Base-by-base conservation (phyloP, 1,140 invertebrate species). In the Drosophila ambigua region DNA sequence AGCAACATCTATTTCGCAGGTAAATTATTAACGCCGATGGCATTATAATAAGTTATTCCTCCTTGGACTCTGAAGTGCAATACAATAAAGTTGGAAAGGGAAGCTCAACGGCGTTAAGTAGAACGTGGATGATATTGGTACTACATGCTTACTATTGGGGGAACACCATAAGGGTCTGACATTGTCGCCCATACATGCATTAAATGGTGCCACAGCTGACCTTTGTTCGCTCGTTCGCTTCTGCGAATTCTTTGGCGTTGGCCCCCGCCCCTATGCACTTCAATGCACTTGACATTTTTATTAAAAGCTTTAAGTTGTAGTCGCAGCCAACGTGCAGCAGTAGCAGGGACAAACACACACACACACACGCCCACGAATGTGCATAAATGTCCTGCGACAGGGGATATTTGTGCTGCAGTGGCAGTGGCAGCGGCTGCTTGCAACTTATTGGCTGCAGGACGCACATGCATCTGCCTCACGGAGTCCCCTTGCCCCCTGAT, bases 221-320 rank as follows among this genome's bases (percentile, higher is more conserved):
- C 72, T 79, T 60, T 64, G 35, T 13, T 5, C 35, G 35, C 35
- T 39, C 51, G 43, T 23, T 15, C 44, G 16, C 16, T 46, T 11
- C n/a, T 31, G 52, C 52, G 54, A 43, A 55, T 24, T 51, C 49
- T 74, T 64, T 50, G 58, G 63, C 62, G 13, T 50, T 49, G 72
- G 9, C 26, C 62, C 73, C 23, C 23, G 4, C 23, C 23, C 23
- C 66, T 72, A 77, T 88, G 64, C 79, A 69, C 84, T 88, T 83
- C 79, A 74, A 89, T 88, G 79, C 79, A 69, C 68, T 73, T 88
- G 83, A 88, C 83, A 88, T 89, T 88, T 88, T 89, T 88, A 88
- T 88, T 88, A 88, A 88, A 88, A 88, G 83, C 83, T 88, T 88
- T 77, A 88, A 88, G 83, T 83, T 88, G 83, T 88, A 77, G 80